Percentiles rank a stretch among this genome's conserved stretches.
These are phyloP conservation scores for Orbicella faveolata DNA, from an alignment of 64 coral and sea anemone species.

Conservation along the genomic window DNA sequence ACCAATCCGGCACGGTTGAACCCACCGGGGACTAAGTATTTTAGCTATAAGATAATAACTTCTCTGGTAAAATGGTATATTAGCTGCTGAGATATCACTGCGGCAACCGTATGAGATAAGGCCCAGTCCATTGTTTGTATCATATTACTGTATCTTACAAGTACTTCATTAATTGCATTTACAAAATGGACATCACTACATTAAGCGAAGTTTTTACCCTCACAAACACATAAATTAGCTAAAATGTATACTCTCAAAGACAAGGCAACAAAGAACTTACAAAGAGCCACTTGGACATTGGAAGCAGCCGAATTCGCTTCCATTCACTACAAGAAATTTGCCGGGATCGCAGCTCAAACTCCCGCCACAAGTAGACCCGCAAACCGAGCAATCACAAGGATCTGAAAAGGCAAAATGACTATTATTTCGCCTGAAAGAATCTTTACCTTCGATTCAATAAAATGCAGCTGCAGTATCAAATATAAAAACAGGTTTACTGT, in stretches of 20 bases:
- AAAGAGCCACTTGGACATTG: constrained; percentile 44
- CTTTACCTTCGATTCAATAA: not conserved
- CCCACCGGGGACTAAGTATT: too few species aligned
- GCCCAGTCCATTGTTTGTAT: too few species aligned
- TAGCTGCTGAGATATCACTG: too few species aligned
- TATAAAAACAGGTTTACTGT: not conserved
- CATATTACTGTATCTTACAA: too few species aligned
- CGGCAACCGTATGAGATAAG: too few species aligned
- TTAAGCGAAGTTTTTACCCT: not conserved
- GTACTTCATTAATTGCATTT: too few species aligned
- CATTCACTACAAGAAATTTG: constrained; percentile 58
- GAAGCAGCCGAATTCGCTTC: constrained; percentile 51
- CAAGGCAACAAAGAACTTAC: constrained; percentile 22
- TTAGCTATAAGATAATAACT: too few species aligned
- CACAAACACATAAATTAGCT: not conserved
- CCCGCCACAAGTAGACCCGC: constrained; percentile 51
- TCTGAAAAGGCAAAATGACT: constrained; percentile 5
- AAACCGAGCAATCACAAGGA: constrained; percentile 65
- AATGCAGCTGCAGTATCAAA: not conserved
- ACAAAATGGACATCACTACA: not conserved
- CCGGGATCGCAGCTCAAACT: constrained; percentile 49
- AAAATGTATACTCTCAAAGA: not conserved
- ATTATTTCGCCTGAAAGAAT: not conserved
- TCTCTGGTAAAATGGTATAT: too few species aligned
- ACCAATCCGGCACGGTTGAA: too few species aligned